Conservation (phyloP, 2,797 vertebrate genomes). For the Tangara arthus region DNA sequence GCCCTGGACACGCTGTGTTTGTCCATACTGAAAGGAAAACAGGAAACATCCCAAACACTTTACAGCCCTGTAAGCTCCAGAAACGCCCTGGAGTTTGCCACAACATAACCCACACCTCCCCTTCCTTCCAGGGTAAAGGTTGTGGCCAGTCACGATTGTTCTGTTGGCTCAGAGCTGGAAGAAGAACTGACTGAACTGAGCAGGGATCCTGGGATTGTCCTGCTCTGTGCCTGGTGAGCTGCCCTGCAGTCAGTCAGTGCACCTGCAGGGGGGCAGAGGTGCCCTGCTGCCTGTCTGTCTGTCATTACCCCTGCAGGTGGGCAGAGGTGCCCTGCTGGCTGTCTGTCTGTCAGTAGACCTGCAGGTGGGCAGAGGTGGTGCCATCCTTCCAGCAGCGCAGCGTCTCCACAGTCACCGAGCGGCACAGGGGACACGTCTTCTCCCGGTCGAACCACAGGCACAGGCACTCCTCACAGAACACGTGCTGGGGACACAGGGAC, state of each 20-base stretch:
- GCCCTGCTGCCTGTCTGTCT: conserved; percentile 54
- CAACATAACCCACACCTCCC: not conserved
- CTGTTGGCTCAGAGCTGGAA: not conserved
- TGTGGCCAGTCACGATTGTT: not conserved
- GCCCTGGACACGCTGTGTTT: not conserved
- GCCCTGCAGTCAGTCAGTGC: not conserved
- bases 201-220: not conserved
- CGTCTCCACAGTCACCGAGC: conserved; percentile 86
- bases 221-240: accelerated
- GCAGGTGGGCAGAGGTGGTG: conserved; percentile 93
- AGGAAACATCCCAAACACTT: not conserved
- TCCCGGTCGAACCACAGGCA: conserved; percentile 97
- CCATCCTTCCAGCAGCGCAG: conserved; percentile 97
- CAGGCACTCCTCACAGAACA: conserved; percentile 97
- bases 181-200: not conserved
- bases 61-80: not conserved
- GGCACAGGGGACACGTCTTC: conserved; percentile 92
- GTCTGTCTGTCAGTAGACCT: not conserved
- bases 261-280: conserved; percentile 83
- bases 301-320: not conserved
- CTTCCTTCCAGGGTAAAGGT: not conserved
- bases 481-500: conserved; percentile 80
- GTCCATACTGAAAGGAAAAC: not conserved
- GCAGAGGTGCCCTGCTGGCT: conserved; percentile 79
- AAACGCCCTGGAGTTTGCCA: not conserved